phyloP scores from a whole-genome alignment of 2,888 invertebrate genomes.

The Thelaira solivaga region DNA sequence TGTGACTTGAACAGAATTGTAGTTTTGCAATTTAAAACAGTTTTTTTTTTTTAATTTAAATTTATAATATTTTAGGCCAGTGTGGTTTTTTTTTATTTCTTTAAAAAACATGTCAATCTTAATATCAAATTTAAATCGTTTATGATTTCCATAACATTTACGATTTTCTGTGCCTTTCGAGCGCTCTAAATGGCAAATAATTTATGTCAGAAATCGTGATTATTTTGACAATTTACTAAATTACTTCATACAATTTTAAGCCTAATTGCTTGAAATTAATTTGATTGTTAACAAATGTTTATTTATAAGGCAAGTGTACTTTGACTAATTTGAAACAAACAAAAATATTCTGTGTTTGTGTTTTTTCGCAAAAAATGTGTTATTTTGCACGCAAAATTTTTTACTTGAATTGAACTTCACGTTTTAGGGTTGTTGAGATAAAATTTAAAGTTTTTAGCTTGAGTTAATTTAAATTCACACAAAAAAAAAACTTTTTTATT shows the following conservation, averaged over 20 bases:
- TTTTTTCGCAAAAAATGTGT: slow-evolving; percentile 16
- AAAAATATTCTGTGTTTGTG: background rate
- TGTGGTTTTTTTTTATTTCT: too few relatives aligned
- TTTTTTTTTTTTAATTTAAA: too few relatives aligned
- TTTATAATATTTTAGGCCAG: too few relatives aligned
- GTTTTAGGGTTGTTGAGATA: background rate
- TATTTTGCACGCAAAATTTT: slow-evolving; percentile 5
- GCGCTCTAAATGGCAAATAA: background rate
- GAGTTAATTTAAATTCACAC: too few relatives aligned
- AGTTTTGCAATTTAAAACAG: too few relatives aligned
- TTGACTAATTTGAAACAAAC: background rate
- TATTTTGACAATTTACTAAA: slow-evolving; percentile 41
- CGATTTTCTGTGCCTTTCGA: too few relatives aligned
- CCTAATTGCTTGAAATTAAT: background rate
- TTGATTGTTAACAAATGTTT: background rate
- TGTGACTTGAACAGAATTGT: too few relatives aligned
- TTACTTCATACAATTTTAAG: background rate
- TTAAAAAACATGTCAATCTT: too few relatives aligned
- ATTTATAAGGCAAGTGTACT: background rate
- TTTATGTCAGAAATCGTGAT: slow-evolving; percentile 32
- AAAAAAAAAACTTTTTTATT: too few relatives aligned
- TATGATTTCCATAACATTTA: background rate
- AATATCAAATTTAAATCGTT: background rate
- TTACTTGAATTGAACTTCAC: background rate
- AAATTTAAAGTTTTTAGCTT: background rate